These are phyloP conservation scores for Drosophila koepferae DNA, from an alignment of 2,888 invertebrate species.

Conservation along the genomic window DNA sequence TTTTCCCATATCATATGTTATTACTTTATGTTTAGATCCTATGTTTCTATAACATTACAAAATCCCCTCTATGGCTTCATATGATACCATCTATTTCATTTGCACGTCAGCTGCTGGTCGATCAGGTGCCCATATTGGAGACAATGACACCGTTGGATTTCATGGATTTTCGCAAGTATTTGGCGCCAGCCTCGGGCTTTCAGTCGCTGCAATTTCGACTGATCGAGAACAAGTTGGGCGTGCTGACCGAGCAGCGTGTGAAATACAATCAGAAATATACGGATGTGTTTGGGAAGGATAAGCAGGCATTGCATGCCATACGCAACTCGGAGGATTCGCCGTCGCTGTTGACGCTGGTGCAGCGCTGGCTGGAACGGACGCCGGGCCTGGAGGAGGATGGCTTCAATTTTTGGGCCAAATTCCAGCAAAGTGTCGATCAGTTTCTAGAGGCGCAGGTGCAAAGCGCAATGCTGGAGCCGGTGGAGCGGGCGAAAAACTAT, in stretches of 20 bases:
- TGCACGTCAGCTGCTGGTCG: conserved; percentile 92
- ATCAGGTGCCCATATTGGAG: conserved; percentile 98
- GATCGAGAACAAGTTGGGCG: conserved; percentile 96
- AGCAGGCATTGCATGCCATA: conserved; percentile 87
- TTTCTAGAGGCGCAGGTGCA: conserved; percentile 89
- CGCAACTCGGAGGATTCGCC: conserved; percentile 93
- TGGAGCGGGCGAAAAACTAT: conserved; percentile 88
- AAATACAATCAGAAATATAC: conserved; percentile 97
- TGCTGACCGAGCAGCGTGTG: conserved; percentile 93
- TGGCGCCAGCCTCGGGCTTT: conserved; percentile 98
- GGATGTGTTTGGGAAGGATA: conserved; percentile 92
- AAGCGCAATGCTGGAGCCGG: conserved; percentile 86
- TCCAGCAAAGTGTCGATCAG: conserved; percentile 89
- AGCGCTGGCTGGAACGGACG: conserved; percentile 97
- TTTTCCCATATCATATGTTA: neutral
- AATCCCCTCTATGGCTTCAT: neutral
- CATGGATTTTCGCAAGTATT: conserved; percentile 97
- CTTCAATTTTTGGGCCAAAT: conserved; percentile 98
- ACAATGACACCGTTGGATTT: conserved; percentile 99
- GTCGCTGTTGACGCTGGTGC: conserved; percentile 93
- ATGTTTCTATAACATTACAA: neutral
- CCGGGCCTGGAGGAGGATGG: conserved; percentile 94
- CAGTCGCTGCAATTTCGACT: conserved; percentile 98
- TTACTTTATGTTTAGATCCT: neutral
- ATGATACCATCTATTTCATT: neutral